These are phyloP conservation scores for Gastracanthus pulcherrimus DNA, from an alignment of 2,888 invertebrate species.

Conservation along the genomic window DNA sequence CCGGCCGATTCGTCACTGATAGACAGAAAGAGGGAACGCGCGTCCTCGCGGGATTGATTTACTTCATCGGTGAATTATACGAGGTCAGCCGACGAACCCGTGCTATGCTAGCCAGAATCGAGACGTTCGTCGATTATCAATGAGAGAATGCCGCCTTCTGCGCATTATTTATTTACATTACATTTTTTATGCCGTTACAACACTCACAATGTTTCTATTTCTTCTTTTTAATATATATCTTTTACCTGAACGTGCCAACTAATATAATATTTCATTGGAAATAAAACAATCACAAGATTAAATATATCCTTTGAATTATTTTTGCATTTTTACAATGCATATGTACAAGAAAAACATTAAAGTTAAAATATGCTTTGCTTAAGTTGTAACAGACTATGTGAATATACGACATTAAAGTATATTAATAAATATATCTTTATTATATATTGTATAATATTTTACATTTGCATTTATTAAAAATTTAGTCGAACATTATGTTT, in stretches of 20 bases:
- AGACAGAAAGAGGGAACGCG: slow-evolving; percentile 50
- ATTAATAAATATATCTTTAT: too few species aligned
- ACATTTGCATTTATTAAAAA: too few species aligned
- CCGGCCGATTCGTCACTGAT: slow-evolving; percentile 32
- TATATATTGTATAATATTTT: too few species aligned
- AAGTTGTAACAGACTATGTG: slow-evolving; percentile 4
- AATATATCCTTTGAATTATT: background rate
- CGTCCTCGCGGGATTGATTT: slow-evolving; percentile 63
- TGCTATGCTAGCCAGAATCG: slow-evolving; percentile 31
- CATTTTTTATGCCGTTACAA: background rate
- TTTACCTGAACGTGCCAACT: background rate
- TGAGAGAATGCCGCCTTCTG: slow-evolving; percentile 40
- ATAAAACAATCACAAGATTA: background rate
- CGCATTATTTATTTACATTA: slow-evolving; percentile 17
- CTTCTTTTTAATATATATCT: background rate
- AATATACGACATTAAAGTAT: too few species aligned
- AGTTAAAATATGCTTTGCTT: background rate
- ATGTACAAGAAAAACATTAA: background rate
- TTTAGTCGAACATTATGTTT: too few species aligned
- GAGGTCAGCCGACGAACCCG: slow-evolving; percentile 56
- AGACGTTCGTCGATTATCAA: slow-evolving; percentile 63
- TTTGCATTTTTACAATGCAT: background rate
- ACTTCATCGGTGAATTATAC: slow-evolving; percentile 59
- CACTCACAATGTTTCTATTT: background rate
- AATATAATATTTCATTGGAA: background rate